Conservation (phyloP, 2,888 invertebrate genomes). For the Reticulitermes lucifugus region DNA sequence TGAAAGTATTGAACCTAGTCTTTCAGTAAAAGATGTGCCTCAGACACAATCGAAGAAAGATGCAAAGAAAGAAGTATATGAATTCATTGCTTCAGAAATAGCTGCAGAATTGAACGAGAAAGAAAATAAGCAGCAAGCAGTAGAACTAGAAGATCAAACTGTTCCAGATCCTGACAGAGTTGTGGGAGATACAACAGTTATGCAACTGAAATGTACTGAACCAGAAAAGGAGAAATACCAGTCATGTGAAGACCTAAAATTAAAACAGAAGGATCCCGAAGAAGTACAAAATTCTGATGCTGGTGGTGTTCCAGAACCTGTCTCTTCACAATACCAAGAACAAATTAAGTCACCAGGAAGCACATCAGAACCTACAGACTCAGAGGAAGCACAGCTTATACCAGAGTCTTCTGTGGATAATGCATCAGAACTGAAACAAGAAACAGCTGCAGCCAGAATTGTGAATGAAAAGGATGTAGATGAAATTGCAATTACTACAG, state of each 20-base stretch:
- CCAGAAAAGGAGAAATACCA: neutral
- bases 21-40: neutral
- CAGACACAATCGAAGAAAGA: neutral
- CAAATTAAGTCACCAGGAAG: neutral
- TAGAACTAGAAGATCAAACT: too few relatives aligned
- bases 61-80: neutral
- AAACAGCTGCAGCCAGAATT: neutral
- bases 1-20: neutral
- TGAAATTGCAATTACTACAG: neutral
- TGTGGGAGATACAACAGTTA: too few relatives aligned
- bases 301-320: neutral
- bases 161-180: too few relatives aligned
- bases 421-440: neutral
- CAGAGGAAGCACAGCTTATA: neutral
- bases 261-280: constrained; percentile 3
- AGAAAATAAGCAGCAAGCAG: neutral
- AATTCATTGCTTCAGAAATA: neutral
- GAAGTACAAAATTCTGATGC: neutral
- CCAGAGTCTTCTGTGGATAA: neutral
- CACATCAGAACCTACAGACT: neutral
- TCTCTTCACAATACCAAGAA: neutral
- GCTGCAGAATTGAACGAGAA: neutral
- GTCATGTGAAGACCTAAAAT: neutral
- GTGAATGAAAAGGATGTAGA: neutral
- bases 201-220: too few relatives aligned